phyloP scores from a whole-genome alignment of 1,140 invertebrate genomes.

The Geopemphigus sp. region DNA sequence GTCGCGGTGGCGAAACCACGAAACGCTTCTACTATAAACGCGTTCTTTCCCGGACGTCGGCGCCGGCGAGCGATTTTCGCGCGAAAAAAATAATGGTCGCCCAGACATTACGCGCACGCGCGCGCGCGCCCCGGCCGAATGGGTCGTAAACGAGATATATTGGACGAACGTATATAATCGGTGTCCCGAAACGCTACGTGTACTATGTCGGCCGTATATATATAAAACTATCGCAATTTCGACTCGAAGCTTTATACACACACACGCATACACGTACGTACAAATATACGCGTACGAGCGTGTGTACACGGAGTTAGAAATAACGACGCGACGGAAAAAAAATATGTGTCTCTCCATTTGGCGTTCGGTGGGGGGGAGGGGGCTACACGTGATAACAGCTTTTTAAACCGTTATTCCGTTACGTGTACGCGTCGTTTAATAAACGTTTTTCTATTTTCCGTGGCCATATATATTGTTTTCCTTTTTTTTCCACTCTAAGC shows the following conservation, averaged over 20 bases:
- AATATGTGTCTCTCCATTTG: slow-evolving; percentile 8
- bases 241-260: background rate
- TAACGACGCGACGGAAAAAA: background rate
- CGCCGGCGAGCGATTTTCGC: background rate
- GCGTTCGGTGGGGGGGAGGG: too few species aligned
- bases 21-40: slow-evolving; percentile 37
- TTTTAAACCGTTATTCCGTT: slow-evolving; percentile 37
- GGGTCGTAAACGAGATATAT: slow-evolving; percentile 39
- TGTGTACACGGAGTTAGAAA: background rate
- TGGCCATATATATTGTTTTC: background rate
- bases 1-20: slow-evolving; percentile 1
- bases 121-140: background rate
- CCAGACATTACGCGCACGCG: background rate
- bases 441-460: too few species aligned
- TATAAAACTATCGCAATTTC: background rate
- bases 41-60: too few species aligned
- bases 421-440: too few species aligned
- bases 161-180: slow-evolving; percentile 33
- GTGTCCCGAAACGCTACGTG: slow-evolving; percentile 16
- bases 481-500: background rate
- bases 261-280: background rate
- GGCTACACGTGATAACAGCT: slow-evolving; percentile 35
- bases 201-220: background rate
- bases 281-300: background rate
- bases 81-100: background rate